These are phyloP conservation scores for Heliconius aoede DNA, from an alignment of 2,888 invertebrate genomes.

Conservation along the genomic window DNA sequence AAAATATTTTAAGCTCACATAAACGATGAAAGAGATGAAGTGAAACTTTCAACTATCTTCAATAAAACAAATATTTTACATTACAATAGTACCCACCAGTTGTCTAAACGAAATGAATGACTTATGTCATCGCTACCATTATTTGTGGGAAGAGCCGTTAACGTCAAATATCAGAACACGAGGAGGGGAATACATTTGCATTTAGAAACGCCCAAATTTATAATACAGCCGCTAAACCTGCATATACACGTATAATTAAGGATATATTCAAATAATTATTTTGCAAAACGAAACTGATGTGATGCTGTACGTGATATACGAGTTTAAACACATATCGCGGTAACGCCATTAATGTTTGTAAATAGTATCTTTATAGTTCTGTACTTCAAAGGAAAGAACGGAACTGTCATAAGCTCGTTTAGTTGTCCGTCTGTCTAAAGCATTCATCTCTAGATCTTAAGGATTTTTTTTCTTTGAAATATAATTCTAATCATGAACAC, in stretches of 20 bases:
- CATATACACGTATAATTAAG: conserved; percentile 33
- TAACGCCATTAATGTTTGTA: too few relatives aligned
- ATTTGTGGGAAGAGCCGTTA: not conserved
- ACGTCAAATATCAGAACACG: conserved; percentile 10
- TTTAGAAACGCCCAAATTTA: conserved; percentile 29
- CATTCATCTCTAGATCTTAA: too few relatives aligned
- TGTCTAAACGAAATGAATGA: conserved; percentile 1
- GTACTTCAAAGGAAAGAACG: too few relatives aligned
- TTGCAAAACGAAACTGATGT: not conserved
- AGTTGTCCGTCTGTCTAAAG: too few relatives aligned
- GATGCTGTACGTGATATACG: not conserved
- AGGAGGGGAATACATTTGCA: conserved; percentile 38
- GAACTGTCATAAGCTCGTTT: too few relatives aligned
- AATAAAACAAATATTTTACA: not conserved
- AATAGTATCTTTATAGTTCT: too few relatives aligned
- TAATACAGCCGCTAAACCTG: conserved; percentile 19
- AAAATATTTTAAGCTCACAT: too few relatives aligned
- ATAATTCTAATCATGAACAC: too few relatives aligned
- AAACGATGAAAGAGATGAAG: too few relatives aligned
- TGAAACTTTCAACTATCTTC: not conserved
- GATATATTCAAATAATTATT: conserved; percentile 25
- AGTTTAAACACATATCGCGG: too few relatives aligned
- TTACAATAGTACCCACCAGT: not conserved
- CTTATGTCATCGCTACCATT: not conserved
- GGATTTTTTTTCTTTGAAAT: too few relatives aligned